Evolutionary conservation across 2,113 vertebrate species (phyloP).

Genomic region (Lagenorhynchus albirostris): DNA sequence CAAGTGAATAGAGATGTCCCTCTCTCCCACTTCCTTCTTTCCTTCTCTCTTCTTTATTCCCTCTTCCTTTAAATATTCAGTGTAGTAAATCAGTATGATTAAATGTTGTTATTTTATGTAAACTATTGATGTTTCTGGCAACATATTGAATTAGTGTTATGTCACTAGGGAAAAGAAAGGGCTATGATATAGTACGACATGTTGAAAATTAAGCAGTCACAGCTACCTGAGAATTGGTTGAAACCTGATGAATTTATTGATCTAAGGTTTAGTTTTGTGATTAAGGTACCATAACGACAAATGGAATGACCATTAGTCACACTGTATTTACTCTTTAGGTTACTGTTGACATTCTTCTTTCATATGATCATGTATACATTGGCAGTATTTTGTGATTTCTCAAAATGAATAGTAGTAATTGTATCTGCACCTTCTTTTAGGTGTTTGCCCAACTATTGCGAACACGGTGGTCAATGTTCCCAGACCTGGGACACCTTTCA

Average conservation of each 20-base stretch:
- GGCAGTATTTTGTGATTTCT: background rate
- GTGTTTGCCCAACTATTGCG: slow-evolving; percentile 94
- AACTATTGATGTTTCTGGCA: background rate
- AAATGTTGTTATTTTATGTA: background rate
- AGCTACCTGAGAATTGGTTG: background rate
- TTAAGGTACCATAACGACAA: background rate
- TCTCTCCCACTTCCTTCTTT: background rate
- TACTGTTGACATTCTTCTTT: background rate
- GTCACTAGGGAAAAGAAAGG: background rate
- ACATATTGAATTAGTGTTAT: background rate
- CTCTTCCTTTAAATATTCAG: background rate
- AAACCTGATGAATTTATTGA: background rate
- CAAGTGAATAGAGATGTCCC: background rate
- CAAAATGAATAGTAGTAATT: background rate
- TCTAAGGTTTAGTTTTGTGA: background rate
- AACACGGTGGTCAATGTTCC: slow-evolving; percentile 93
- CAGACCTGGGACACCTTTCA: slow-evolving; percentile 95
- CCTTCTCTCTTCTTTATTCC: background rate
- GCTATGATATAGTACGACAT: background rate
- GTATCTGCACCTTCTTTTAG: slow-evolving; percentile 73
- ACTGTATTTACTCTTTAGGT: background rate
- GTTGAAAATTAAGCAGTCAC: background rate
- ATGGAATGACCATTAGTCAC: background rate
- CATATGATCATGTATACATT: background rate
- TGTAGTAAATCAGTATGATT: background rate